These are phyloP conservation scores for Liasis olivaceus DNA, from an alignment of 2,797 vertebrate genomes.

Conservation along the genomic window DNA sequence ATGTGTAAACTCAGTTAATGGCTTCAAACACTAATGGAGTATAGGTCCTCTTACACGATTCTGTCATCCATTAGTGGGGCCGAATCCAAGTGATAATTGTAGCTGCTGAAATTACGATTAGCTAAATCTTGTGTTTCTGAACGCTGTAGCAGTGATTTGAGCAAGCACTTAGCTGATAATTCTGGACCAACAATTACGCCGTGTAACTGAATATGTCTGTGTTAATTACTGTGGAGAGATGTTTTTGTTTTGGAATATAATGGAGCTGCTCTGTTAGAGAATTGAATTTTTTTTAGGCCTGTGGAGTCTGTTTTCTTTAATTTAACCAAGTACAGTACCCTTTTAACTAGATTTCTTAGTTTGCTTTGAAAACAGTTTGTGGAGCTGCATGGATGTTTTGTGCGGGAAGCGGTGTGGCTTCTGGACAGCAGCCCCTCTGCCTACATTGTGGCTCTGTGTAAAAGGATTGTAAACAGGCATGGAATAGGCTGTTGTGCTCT, in stretches of 20 bases:
- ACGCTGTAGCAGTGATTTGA: not conserved
- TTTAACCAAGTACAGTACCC: not conserved
- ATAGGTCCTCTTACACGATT: not conserved
- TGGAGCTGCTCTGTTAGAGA: not conserved
- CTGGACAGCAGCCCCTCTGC: not conserved
- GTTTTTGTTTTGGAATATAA: not conserved
- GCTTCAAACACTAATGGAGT: not conserved
- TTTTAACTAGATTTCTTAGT: not conserved
- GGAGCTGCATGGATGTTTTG: not conserved
- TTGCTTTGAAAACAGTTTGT: not conserved
- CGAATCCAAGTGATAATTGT: not conserved
- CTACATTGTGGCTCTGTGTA: not conserved
- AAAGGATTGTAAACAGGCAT: not conserved
- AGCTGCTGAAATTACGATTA: not conserved
- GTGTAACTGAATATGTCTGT: not conserved
- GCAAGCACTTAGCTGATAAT: not conserved
- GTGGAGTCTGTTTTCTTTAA: not conserved
- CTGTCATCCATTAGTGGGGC: not conserved
- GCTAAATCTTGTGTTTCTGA: not conserved
- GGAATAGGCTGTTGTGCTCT: not conserved
- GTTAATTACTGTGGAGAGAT: not conserved
- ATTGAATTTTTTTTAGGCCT: not conserved
- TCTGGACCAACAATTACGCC: not conserved
- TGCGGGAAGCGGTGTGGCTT: not conserved
- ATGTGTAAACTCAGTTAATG: not conserved